Evolutionary conservation across 1,140 invertebrate species (phyloP).

Genomic region (Drosophila trapezifrons): DNA sequence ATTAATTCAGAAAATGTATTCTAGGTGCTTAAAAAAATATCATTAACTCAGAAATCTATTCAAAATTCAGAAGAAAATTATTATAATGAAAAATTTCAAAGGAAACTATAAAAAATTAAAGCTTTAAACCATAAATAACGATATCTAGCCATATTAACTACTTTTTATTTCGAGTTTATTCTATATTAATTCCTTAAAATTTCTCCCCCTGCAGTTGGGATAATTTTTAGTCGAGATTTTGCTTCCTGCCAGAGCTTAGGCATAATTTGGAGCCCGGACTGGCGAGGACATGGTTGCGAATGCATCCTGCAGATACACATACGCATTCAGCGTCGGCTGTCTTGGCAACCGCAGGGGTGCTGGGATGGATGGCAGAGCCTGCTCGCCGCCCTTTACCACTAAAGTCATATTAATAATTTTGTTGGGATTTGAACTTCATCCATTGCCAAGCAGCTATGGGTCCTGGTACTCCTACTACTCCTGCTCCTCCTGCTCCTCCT

Average conservation of each 20-base stretch:
- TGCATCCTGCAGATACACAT: constrained; percentile 55
- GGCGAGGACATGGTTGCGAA: constrained; percentile 25
- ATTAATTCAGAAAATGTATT: too few species aligned
- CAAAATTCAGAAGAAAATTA: accelerated
- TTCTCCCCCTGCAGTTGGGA: constrained; percentile 22
- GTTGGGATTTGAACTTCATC: constrained; percentile 64
- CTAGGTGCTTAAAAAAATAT: too few species aligned
- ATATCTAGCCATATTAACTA: background rate
- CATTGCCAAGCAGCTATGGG: background rate
- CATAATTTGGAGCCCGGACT: constrained; percentile 59
- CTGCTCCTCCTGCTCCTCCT: background rate
- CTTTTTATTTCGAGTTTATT: too few species aligned
- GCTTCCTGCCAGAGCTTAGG: constrained; percentile 46
- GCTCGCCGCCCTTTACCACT: constrained; percentile 11
- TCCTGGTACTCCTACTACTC: too few species aligned
- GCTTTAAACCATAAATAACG: background rate
- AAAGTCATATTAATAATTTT: constrained; percentile 82
- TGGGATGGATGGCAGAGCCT: background rate
- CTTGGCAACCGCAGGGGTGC: constrained; percentile 59
- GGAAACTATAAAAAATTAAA: background rate
- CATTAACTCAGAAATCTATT: background rate
- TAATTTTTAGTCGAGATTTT: constrained; percentile 56
- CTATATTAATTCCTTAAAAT: background rate
- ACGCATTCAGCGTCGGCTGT: constrained; percentile 39
- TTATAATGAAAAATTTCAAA: background rate